Conservation (phyloP, 2,888 invertebrate genomes). For the Geophilus truncorum region DNA sequence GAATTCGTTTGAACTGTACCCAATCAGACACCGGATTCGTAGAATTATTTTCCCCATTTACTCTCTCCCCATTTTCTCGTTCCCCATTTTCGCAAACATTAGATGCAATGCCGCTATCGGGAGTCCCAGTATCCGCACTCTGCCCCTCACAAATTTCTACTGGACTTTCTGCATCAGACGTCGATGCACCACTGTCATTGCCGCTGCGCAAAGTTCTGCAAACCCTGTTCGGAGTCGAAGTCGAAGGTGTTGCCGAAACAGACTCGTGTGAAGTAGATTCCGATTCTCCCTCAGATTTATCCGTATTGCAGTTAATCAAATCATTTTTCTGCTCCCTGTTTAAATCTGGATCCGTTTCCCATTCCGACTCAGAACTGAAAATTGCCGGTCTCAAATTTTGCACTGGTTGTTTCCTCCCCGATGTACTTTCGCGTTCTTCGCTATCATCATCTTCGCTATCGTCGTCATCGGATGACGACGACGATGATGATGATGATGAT, state of each 20-base stretch:
- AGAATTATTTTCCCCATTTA: too few relatives aligned
- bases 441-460: background rate
- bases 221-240: background rate
- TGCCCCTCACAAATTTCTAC: background rate
- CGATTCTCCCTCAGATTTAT: background rate
- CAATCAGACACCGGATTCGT: background rate
- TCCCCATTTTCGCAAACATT: background rate
- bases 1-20: slow-evolving; percentile 25
- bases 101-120: slow-evolving; percentile 28
- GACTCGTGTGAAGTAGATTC: background rate
- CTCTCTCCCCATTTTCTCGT: background rate
- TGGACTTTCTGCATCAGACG: background rate
- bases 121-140: background rate
- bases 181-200: slow-evolving; percentile 14
- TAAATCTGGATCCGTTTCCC: background rate
- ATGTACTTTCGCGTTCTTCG: background rate
- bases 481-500: background rate
- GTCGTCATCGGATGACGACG: background rate
- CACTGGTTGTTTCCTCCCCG: background rate
- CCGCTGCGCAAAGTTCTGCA: background rate
- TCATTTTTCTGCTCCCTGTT: background rate
- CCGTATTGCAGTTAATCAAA: background rate
- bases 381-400: background rate
- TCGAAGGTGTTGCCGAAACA: background rate
- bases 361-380: background rate